Conservation (phyloP, 1,140 invertebrate genomes). For the Bombus waltoni region DNA sequence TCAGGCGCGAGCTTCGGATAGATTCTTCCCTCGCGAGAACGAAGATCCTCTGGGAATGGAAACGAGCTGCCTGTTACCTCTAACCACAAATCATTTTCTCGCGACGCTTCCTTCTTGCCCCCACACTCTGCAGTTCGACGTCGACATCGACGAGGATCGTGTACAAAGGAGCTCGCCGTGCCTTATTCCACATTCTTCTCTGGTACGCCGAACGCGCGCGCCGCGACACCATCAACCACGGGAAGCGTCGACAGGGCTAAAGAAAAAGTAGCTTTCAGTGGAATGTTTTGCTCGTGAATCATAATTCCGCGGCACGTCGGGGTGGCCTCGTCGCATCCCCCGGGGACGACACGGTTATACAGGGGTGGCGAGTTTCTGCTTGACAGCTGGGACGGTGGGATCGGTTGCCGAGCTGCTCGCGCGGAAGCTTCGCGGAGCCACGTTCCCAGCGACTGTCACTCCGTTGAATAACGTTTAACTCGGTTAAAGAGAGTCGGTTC, state of each 20-base stretch:
- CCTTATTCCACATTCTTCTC: slow-evolving; percentile 34
- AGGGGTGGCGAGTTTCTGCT: not conserved
- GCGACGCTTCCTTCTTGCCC: not conserved
- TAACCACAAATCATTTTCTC: slow-evolving; percentile 62
- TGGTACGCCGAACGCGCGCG: not conserved
- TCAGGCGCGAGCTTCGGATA: not conserved
- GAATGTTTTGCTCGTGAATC: slow-evolving; percentile 69
- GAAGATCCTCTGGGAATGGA: slow-evolving; percentile 37
- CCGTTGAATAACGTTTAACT: slow-evolving; percentile 50
- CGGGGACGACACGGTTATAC: slow-evolving; percentile 27
- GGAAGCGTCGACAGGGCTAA: slow-evolving; percentile 42
- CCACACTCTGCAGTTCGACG: not conserved
- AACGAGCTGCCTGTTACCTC: slow-evolving; percentile 17
- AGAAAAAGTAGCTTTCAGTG: slow-evolving; percentile 61
- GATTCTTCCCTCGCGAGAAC: no score
- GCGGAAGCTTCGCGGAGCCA: slow-evolving; percentile 26
- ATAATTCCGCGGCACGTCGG: slow-evolving; percentile 57
- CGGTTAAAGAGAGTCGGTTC: slow-evolving; percentile 7
- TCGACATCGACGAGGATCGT: slow-evolving; percentile 43
- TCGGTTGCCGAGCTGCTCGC: slow-evolving; percentile 49
- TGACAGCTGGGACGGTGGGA: slow-evolving; percentile 42
- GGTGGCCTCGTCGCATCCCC: not conserved
- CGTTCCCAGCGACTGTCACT: slow-evolving; percentile 29
- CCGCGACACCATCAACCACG: slow-evolving; percentile 12
- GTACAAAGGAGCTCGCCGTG: slow-evolving; percentile 23